Evolutionary conservation across 1,140 invertebrate genomes (phyloP), one percentile per base, ranked within the genome.

Genomic region (Eupristina koningsbergeri): DNA sequence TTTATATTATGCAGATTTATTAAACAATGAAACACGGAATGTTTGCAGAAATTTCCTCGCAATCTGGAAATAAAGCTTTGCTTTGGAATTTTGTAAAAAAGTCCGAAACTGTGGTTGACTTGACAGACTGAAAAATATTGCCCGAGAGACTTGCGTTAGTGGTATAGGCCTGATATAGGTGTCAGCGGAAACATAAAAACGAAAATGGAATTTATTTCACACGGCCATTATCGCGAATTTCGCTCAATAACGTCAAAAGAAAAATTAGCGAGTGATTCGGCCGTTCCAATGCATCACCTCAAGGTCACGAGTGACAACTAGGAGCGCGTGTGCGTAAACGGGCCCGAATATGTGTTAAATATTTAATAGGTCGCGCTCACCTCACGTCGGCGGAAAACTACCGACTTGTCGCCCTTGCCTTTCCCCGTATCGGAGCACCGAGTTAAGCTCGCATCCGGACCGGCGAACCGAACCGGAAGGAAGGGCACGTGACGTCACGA

Each of bases 401-500:
- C 71, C n/a, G 11, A 31, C 36, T 75, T 75, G 50, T 39, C 29
- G 13, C 85, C 84, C 85, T 82, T 86, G 47, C 39, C 61, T 81
- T 84, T 85, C 78, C 83, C 81, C 71, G 83, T 77, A 77, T 76
- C 81, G 78, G 47, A 74, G 39, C 41, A 39, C 34, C 75, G 69
- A 89, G 89, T 91, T 90, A 90, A 91, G 86, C 90, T 90, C 88
- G 87, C 88, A 91, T 91, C 90, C 91, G 90, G 89, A 89, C 29
- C 45, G 45, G 88, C 88, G 88, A 73, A 5, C 88, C 87, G 85
- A 89, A 91, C 86, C 90, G 91, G 91, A 92, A 92, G 91, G 91
- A 92, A 91, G 90, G 88, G 89, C 89, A 88, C 87, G 88, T 91
- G 91, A 92, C 91, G 90, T 92, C 88, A 91, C 87, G 91, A 91